phyloP scores from a whole-genome alignment of 2,888 invertebrate species.

The Orthosia incerta region DNA sequence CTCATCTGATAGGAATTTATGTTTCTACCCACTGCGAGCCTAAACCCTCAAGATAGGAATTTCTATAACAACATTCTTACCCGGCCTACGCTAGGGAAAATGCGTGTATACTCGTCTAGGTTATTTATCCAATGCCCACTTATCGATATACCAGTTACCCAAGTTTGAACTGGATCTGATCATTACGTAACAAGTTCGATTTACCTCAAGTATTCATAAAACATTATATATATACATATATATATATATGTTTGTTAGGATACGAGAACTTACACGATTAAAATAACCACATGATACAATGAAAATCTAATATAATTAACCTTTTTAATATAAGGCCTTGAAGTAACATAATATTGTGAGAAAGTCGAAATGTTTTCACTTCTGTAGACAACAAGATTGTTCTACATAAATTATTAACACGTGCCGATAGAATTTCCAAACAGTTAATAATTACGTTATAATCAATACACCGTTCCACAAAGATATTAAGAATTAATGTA shows the following conservation, averaged over 20 bases:
- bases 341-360: not conserved
- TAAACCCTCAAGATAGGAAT: constrained; percentile 42
- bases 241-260: not conserved
- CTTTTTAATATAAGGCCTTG: too few species aligned
- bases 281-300: not conserved
- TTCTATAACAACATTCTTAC: constrained; percentile 59
- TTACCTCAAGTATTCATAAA: constrained; percentile 23
- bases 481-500: constrained; percentile 29
- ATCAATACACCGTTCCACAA: not conserved
- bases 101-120: constrained; percentile 25
- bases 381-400: not conserved
- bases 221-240: too few species aligned
- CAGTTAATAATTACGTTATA: constrained; percentile 24
- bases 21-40: constrained; percentile 19
- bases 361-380: constrained; percentile 1
- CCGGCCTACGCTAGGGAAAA: constrained; percentile 49
- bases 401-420: constrained; percentile 2
- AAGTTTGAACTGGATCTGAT: constrained; percentile 34
- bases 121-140: constrained; percentile 34
- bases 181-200: constrained; percentile 43
- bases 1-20: constrained; percentile 46
- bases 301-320: not conserved
- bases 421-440: constrained; percentile 9
- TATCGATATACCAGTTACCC: constrained; percentile 46
- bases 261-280: not conserved